Base-by-base conservation (phyloP, 2,888 invertebrate species). In the Leptinotarsa juncta region DNA sequence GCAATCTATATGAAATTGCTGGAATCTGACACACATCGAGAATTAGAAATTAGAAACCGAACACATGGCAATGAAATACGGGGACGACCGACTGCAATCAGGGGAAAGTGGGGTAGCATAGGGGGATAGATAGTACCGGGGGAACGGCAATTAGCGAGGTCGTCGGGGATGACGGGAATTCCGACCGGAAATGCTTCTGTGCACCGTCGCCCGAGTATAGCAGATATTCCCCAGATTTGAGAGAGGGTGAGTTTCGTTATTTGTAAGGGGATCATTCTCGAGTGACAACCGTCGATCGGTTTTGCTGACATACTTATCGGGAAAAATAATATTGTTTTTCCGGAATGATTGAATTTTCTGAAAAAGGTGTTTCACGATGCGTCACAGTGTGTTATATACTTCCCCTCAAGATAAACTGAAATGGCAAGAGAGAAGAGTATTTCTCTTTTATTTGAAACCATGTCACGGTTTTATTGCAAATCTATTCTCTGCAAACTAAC, bases 111-210 rank as follows among this genome's bases (percentile, higher is more conserved):
- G 50, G 62, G 48, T 26, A 16, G 32, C 68, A 18, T 53, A 32
- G 32, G 66, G 57, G 62, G 23, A 20, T 32, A 20, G 16, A n/a
- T 18, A n/a, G 48, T 50, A 23, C 68, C 65, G 49, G 48, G 71
- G 78, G 76, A 74, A 87, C 81, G 82, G 82, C 89, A 85, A 87
- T 88, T 85, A 88, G 86, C 83, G 87, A 87, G 81, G 88, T 86
- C 79, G 82, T 79, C 70, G 83, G 83, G 83, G 83, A 84, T 82
- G 87, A 87, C 20, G 87, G 91, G 82, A 88, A 84, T 85, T 84
- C 83, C 83, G 82, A 70, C 79, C 83, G 84, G 84, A 84, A 84
- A 83, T 82, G 77, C 77, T 70, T 67, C 76, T 73, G 68, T 70
- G 71, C 73, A 75, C 65, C 71, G 76, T 72, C 73, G 55, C 60